These are phyloP conservation scores for Benitochromis conjunctus DNA, from an alignment of 2,113 vertebrate genomes.

Conservation along the genomic window DNA sequence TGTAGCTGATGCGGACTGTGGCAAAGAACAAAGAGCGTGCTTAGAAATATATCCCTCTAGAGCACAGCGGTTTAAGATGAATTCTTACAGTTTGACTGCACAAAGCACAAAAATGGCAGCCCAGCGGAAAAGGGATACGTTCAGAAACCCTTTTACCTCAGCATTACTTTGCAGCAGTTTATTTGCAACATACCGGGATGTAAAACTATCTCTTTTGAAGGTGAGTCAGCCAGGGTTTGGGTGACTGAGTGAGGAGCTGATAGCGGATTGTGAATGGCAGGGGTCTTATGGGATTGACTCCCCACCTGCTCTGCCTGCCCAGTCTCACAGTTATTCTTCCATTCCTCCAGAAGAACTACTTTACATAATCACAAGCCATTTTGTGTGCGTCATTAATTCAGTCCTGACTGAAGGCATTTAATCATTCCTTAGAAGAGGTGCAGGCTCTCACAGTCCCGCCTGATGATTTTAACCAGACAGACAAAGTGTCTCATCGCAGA, in stretches of 20 bases:
- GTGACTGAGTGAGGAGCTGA: constrained; percentile 7
- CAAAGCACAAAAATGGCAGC: constrained; percentile 29
- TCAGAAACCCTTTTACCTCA: neutral
- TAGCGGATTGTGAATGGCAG: constrained; percentile 10
- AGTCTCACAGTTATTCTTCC: constrained; percentile 22
- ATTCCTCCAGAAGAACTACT: constrained; percentile 29
- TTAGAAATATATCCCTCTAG: neutral
- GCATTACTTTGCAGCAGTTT: neutral
- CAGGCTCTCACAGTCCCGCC: neutral
- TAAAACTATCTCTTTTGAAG: neutral
- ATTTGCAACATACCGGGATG: constrained; percentile 12
- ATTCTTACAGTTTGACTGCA: neutral
- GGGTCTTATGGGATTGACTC: constrained; percentile 11
- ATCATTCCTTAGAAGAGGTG: constrained; percentile 47
- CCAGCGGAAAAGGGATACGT: constrained; percentile 7
- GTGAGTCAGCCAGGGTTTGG: neutral
- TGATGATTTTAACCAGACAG: constrained; percentile 42
- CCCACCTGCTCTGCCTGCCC: constrained; percentile 28
- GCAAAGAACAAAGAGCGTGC: neutral
- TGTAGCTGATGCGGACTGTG: neutral
- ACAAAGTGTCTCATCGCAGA: constrained; percentile 21
- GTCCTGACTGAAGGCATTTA: constrained; percentile 52
- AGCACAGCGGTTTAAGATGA: neutral
- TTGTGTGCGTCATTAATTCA: constrained; percentile 64
- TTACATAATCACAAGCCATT: constrained; percentile 66